phyloP scores from a whole-genome alignment of 2,888 invertebrate genomes.

The Drosophila macrospina region DNA sequence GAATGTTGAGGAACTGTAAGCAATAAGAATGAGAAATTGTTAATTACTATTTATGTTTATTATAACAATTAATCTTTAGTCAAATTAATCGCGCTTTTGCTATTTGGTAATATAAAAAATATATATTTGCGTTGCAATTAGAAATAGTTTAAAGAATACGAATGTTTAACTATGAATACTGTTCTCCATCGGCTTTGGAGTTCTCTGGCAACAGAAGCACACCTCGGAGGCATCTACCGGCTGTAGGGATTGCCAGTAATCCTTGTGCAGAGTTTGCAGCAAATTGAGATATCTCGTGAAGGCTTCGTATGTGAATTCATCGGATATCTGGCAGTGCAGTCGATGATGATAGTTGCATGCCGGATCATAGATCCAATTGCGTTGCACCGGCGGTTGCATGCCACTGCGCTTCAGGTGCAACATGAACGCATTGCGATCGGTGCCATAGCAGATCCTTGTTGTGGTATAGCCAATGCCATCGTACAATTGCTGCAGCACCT shows the following conservation, averaged over 20 bases:
- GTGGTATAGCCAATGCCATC: slow-evolving; percentile 92
- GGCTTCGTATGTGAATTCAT: slow-evolving; percentile 73
- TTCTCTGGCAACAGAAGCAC: slow-evolving; percentile 33
- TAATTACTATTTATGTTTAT: no score
- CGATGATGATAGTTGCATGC: slow-evolving; percentile 82
- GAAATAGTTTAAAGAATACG: background rate
- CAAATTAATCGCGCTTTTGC: no score
- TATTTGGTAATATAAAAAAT: background rate
- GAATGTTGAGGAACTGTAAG: slow-evolving; percentile 90
- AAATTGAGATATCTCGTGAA: slow-evolving; percentile 81
- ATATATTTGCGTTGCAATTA: slow-evolving; percentile 10
- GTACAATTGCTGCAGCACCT: slow-evolving; percentile 91
- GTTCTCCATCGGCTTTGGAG: background rate
- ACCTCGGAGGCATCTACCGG: slow-evolving; percentile 14
- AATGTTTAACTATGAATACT: background rate
- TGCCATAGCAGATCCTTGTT: slow-evolving; percentile 90
- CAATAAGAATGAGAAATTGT: background rate
- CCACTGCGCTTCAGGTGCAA: slow-evolving; percentile 89
- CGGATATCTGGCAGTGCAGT: slow-evolving; percentile 75
- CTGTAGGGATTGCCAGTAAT: slow-evolving; percentile 80
- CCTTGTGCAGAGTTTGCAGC: slow-evolving; percentile 72
- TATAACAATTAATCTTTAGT: no score
- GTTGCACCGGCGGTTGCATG: slow-evolving; percentile 89
- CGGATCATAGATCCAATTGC: slow-evolving; percentile 90
- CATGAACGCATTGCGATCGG: slow-evolving; percentile 90